phyloP scores from a whole-genome alignment of 2,888 invertebrate species.

The Fragum sueziense region DNA sequence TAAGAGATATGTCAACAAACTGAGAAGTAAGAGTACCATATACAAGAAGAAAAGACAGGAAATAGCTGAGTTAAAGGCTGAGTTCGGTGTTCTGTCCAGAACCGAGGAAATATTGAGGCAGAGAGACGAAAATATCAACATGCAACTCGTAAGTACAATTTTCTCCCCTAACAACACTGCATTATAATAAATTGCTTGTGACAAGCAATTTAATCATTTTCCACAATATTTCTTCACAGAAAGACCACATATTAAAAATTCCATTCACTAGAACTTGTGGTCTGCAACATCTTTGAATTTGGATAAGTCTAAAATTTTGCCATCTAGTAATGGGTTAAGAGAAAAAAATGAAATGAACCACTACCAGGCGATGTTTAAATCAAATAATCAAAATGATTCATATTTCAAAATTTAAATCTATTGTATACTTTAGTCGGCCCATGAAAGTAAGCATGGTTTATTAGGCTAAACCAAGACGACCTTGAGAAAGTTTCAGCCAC shows the following conservation, averaged over 20 bases:
- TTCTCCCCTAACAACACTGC: too few relatives aligned
- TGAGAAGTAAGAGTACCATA: conserved; percentile 90
- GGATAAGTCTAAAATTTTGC: too few relatives aligned
- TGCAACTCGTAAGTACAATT: conserved; percentile 84
- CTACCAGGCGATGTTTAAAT: too few relatives aligned
- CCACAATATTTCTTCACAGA: not conserved
- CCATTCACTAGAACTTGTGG: too few relatives aligned
- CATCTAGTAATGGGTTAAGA: too few relatives aligned
- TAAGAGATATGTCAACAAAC: conserved; percentile 91
- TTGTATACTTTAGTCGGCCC: conserved; percentile 69
- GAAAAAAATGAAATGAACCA: too few relatives aligned
- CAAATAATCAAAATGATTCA: too few relatives aligned
- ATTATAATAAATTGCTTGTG: not conserved
- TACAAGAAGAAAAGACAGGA: conserved; percentile 92
- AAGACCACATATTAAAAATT: too few relatives aligned
- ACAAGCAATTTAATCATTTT: not conserved
- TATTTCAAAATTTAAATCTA: too few relatives aligned
- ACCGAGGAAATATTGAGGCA: conserved; percentile 88
- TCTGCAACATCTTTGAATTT: too few relatives aligned
- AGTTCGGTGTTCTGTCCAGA: conserved; percentile 89
- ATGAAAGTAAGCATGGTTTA: conserved; percentile 81
- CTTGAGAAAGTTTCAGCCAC: conserved; percentile 85
- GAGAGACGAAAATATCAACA: conserved; percentile 83
- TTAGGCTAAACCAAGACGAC: conserved; percentile 85
- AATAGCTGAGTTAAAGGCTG: conserved; percentile 89